These are phyloP conservation scores for Microvelia longipes DNA, from an alignment of 1,140 invertebrate species.

Conservation along the genomic window DNA sequence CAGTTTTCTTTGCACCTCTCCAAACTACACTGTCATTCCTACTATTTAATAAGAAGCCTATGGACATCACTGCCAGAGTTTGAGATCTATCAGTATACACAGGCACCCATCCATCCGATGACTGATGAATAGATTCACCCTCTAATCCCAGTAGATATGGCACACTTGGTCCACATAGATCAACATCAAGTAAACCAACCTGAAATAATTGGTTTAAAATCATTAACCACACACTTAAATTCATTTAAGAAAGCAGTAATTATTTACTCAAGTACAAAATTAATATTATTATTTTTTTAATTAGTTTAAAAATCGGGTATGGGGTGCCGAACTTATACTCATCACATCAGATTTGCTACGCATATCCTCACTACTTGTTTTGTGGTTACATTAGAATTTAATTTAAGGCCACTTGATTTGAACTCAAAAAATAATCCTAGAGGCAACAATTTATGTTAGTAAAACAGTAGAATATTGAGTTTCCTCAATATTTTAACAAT, in stretches of 20 bases:
- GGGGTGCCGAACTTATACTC: too few relatives aligned
- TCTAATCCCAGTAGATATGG: constrained; percentile 71
- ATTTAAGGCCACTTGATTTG: too few relatives aligned
- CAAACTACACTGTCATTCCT: constrained; percentile 84
- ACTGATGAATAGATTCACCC: constrained; percentile 62
- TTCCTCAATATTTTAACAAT: too few relatives aligned
- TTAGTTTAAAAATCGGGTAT: too few relatives aligned
- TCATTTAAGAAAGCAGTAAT: constrained; percentile 2
- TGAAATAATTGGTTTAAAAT: constrained; percentile 28
- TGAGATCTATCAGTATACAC: constrained; percentile 72
- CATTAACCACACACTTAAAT: neutral
- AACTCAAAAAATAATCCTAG: too few relatives aligned
- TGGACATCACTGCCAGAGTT: constrained; percentile 83
- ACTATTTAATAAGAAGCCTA: constrained; percentile 74
- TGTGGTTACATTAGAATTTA: too few relatives aligned
- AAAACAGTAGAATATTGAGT: too few relatives aligned
- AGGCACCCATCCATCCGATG: constrained; percentile 76
- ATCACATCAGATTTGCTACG: too few relatives aligned
- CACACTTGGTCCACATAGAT: constrained; percentile 88
- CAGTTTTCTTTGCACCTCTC: constrained; percentile 90
- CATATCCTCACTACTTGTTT: too few relatives aligned
- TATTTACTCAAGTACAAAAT: neutral
- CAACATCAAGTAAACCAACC: constrained; percentile 87
- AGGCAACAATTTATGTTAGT: too few relatives aligned
- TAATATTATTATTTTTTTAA: neutral